These are phyloP conservation scores for Dicyrtoma fusca DNA, from an alignment of 2,888 invertebrate species.

Conservation along the genomic window DNA sequence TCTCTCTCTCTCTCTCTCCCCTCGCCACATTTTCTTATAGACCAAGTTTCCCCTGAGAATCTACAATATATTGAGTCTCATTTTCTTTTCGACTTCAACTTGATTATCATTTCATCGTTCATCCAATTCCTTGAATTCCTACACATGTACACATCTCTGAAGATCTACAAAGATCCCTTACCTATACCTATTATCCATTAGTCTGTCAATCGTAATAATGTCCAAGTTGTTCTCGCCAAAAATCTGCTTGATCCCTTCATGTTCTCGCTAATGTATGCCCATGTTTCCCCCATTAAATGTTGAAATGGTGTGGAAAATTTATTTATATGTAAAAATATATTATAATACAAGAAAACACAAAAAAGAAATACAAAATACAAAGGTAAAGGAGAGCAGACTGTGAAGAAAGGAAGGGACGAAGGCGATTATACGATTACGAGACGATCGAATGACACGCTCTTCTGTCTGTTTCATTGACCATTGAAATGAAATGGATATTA, in stretches of 20 bases:
- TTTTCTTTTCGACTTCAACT: slow-evolving; percentile 17
- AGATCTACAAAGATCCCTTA: background rate
- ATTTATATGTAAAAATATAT: too few relatives aligned
- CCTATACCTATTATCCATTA: background rate
- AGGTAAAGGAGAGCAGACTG: too few relatives aligned
- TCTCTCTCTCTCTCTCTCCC: too few relatives aligned
- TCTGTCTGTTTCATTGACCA: too few relatives aligned
- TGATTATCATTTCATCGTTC: background rate
- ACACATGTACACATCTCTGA: background rate
- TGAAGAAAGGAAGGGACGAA: background rate
- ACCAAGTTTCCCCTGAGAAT: slow-evolving; percentile 24
- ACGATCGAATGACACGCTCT: too few relatives aligned
- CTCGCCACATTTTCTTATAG: slow-evolving; percentile 6
- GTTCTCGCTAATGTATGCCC: background rate
- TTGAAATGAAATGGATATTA: slow-evolving; percentile 29
- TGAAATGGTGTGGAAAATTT: too few relatives aligned
- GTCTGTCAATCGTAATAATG: background rate
- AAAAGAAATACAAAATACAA: too few relatives aligned
- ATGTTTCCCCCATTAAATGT: too few relatives aligned
- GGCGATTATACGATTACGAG: background rate
- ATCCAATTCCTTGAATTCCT: background rate
- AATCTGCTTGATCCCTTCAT: background rate
- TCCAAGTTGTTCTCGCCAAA: background rate
- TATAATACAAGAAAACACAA: too few relatives aligned
- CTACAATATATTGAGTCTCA: background rate